phyloP scores from a whole-genome alignment of 1,140 invertebrate genomes.

The Dreissena polymorpha region DNA sequence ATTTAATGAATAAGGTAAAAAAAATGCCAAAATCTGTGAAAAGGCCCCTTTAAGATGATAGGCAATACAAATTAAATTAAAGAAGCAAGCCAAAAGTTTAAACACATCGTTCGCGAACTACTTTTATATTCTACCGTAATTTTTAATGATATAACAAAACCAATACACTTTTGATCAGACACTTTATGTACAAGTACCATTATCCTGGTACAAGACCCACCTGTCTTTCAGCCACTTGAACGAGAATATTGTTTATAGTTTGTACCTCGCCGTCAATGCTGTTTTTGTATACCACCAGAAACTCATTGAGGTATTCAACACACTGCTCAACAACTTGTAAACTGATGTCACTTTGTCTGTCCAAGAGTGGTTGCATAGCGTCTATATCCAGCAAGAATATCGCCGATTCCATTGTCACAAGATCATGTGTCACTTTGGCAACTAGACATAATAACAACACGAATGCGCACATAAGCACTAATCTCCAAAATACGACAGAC shows the following conservation, averaged over 20 bases:
- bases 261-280: slow-evolving; percentile 1
- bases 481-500: slow-evolving; percentile 67
- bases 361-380: slow-evolving; percentile 64
- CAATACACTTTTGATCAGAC: too few relatives aligned
- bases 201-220: background rate
- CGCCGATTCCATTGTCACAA: slow-evolving; percentile 67
- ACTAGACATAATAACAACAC: slow-evolving; percentile 67
- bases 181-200: background rate
- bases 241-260: slow-evolving; percentile 31
- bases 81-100: too few relatives aligned
- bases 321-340: slow-evolving; percentile 53
- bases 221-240: slow-evolving; percentile 43
- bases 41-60: too few relatives aligned
- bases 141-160: too few relatives aligned
- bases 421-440: slow-evolving; percentile 66
- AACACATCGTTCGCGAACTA: too few relatives aligned
- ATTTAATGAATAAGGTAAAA: too few relatives aligned
- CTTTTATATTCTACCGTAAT: too few relatives aligned
- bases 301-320: slow-evolving; percentile 46
- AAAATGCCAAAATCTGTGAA: too few relatives aligned
- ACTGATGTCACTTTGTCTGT: slow-evolving; percentile 64
- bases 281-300: slow-evolving; percentile 34
- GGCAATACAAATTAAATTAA: too few relatives aligned
- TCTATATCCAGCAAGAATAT: slow-evolving; percentile 68
- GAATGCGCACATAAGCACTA: slow-evolving; percentile 62